Evolutionary conservation across 2,888 invertebrate species (phyloP).

Genomic region (Sarcophaga carnaria): DNA sequence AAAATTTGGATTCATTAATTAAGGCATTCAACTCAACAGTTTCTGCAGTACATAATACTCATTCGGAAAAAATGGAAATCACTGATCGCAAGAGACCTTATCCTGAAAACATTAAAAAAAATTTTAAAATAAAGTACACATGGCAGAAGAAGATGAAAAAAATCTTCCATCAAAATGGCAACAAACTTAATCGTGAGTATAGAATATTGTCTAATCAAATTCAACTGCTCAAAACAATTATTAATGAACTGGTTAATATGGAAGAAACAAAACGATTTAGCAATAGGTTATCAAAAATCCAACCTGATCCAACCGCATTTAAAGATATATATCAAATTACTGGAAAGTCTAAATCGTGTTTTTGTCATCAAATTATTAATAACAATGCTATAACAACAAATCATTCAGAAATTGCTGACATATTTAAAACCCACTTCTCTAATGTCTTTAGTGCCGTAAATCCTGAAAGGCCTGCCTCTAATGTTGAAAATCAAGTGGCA

Average conservation of each 20-base stretch:
- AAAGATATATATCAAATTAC: background rate
- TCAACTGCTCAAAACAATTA: slow-evolving; percentile 1
- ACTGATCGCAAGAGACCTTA: background rate
- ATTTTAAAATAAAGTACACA: too few relatives aligned
- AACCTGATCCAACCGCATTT: slow-evolving; percentile 15
- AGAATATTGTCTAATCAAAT: slow-evolving; percentile 23
- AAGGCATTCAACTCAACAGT: too few relatives aligned
- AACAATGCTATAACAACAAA: background rate
- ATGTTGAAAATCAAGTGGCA: too few relatives aligned
- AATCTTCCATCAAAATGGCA: slow-evolving; percentile 6
- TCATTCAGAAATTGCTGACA: background rate
- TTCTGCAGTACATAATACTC: too few relatives aligned
- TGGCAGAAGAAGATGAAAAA: background rate
- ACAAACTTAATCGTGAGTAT: background rate
- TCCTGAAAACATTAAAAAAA: too few relatives aligned
- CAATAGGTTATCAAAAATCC: background rate
- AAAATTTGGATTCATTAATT: too few relatives aligned
- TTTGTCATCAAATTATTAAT: too few relatives aligned
- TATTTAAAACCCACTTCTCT: too few relatives aligned
- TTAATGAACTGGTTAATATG: background rate
- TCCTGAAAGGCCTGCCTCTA: too few relatives aligned
- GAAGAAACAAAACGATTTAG: slow-evolving; percentile 3
- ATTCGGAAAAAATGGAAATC: too few relatives aligned
- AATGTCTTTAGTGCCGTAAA: too few relatives aligned
- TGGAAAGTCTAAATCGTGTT: too few relatives aligned